These are phyloP conservation scores for Lasioglossum pauxillum DNA, from an alignment of 2,888 invertebrate species.

Conservation along the genomic window DNA sequence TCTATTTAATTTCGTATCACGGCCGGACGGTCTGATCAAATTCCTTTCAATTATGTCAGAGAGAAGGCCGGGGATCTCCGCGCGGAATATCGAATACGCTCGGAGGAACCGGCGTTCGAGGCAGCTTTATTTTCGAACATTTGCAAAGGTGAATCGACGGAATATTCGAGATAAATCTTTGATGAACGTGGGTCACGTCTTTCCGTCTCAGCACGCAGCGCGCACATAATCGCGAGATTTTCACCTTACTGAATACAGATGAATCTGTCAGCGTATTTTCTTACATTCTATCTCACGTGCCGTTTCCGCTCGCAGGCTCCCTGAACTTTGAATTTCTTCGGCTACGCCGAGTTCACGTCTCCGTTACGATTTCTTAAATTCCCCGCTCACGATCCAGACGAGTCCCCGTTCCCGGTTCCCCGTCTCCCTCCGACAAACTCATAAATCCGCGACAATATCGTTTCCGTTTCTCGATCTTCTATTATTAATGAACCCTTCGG, in stretches of 20 bases:
- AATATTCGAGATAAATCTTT: conserved; percentile 73
- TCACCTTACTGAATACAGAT: conserved; percentile 77
- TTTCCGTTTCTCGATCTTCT: conserved; percentile 39
- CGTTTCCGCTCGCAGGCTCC: conserved; percentile 9
- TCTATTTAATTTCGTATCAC: not conserved
- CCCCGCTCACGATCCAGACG: not conserved
- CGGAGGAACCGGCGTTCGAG: conserved; percentile 27
- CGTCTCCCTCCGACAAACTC: conserved; percentile 13
- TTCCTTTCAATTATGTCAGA: conserved; percentile 35
- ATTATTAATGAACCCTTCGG: conserved; percentile 31
- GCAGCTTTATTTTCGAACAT: conserved; percentile 46
- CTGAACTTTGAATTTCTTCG: conserved; percentile 16
- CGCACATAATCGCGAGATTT: conserved; percentile 77
- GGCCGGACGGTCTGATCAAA: not conserved
- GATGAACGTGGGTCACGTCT: conserved; percentile 66
- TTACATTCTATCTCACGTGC: conserved; percentile 30
- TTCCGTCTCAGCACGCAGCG: conserved; percentile 62
- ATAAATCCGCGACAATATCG: conserved; percentile 34
- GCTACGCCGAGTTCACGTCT: not conserved
- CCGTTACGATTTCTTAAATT: conserved; percentile 20
- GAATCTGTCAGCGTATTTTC: conserved; percentile 76
- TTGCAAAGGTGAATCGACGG: conserved; percentile 50
- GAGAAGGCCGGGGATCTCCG: not conserved
- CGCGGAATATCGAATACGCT: conserved; percentile 28
- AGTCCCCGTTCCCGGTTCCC: not conserved